Conservation (phyloP, 1,140 invertebrate genomes). For the Acromyrmex charruanus region DNA sequence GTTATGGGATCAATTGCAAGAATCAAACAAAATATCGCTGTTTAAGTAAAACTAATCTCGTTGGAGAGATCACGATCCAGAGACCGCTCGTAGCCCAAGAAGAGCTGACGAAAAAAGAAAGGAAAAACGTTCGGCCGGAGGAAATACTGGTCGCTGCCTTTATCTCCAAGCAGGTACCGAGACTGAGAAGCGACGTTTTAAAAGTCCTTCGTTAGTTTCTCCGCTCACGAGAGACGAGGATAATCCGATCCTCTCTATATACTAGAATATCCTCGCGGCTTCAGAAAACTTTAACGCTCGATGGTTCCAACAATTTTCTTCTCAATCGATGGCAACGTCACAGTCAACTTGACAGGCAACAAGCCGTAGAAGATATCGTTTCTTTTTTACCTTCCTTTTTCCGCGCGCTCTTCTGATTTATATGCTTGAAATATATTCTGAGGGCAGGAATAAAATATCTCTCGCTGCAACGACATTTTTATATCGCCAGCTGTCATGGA, state of each 20-base stretch:
- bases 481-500: slow-evolving; percentile 25
- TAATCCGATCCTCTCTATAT: slow-evolving; percentile 74
- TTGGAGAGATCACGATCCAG: slow-evolving; percentile 51
- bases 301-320: slow-evolving; percentile 51
- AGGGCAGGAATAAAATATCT: background rate
- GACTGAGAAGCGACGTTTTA: slow-evolving; percentile 72
- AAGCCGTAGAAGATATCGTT: slow-evolving; percentile 20
- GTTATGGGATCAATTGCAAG: slow-evolving; percentile 31
- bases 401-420: slow-evolving; percentile 20
- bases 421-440: slow-evolving; percentile 25
- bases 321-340: slow-evolving; percentile 47
- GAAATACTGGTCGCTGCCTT: slow-evolving; percentile 64
- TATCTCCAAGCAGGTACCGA: slow-evolving; percentile 55
- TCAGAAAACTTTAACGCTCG: slow-evolving; percentile 55
- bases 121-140: slow-evolving; percentile 59
- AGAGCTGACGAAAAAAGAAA: slow-evolving; percentile 59
- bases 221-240: slow-evolving; percentile 70
- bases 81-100: slow-evolving; percentile 29
- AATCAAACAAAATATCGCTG: slow-evolving; percentile 48
- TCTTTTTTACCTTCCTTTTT: slow-evolving; percentile 3
- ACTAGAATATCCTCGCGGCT: slow-evolving; percentile 42
- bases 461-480: slow-evolving; percentile 45
- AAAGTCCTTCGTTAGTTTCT: slow-evolving; percentile 79
- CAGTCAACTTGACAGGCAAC: slow-evolving; percentile 37
- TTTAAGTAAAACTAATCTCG: slow-evolving; percentile 75